Evolutionary conservation across 1,140 invertebrate genomes (phyloP).

Genomic region (Globodera rostochiensis): DNA sequence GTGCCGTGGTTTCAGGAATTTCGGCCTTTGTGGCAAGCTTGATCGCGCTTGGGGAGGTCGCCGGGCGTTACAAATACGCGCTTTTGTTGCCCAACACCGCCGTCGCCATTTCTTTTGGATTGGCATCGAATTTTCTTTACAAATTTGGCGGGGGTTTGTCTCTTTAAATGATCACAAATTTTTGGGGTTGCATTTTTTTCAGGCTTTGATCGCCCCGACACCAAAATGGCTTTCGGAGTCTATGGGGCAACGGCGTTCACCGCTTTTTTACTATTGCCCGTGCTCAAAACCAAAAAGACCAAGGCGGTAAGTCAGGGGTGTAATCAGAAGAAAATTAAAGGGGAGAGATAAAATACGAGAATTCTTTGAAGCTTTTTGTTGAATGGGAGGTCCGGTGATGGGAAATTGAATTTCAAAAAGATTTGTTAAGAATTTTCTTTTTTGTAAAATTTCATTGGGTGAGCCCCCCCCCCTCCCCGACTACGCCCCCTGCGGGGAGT

Average conservation of each 20-base stretch:
- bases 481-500: not conserved
- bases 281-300: constrained; percentile 55
- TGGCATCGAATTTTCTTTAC: constrained; percentile 63
- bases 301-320: constrained; percentile 38
- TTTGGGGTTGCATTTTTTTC: not conserved
- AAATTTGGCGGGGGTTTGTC: constrained; percentile 59
- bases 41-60: constrained; percentile 10
- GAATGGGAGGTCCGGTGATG: too few species aligned
- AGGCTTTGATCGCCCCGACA: constrained; percentile 64
- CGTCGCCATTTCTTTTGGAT: constrained; percentile 54
- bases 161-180: too few species aligned
- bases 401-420: too few species aligned
- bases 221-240: constrained; percentile 54
- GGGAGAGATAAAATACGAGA: too few species aligned
- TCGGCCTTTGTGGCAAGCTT: too few species aligned
- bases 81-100: constrained; percentile 51
- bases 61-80: constrained; percentile 41
- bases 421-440: too few species aligned
- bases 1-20: constrained; percentile 14
- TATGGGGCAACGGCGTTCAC: constrained; percentile 55
- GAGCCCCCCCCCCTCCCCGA: too few species aligned
- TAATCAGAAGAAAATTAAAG: too few species aligned
- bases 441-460: too few species aligned
- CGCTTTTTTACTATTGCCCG: constrained; percentile 43
- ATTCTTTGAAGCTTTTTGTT: too few species aligned